Evolutionary conservation across 2,888 invertebrate genomes (phyloP).

Genomic region (Coecobrya sp.): DNA sequence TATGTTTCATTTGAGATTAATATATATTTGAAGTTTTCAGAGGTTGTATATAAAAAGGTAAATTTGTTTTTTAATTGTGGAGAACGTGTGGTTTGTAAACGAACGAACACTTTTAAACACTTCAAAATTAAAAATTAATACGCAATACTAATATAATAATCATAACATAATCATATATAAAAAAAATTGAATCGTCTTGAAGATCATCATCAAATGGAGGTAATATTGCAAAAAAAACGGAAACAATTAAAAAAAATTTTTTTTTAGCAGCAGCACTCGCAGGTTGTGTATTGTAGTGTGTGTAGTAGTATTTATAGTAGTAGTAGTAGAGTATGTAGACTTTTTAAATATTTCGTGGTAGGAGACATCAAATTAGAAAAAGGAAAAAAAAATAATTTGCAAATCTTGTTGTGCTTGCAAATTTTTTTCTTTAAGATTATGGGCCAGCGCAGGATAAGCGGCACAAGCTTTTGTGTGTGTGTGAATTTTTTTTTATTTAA

Average conservation of each 20-base stretch:
- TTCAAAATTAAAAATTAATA: constrained; percentile 72
- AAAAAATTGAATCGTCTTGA: constrained; percentile 80
- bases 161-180: constrained; percentile 65
- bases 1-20: constrained; percentile 69
- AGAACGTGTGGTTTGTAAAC: constrained; percentile 67
- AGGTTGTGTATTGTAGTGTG: constrained; percentile 80
- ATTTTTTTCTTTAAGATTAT: constrained; percentile 78
- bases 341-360: constrained; percentile 77
- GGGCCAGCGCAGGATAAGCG: constrained; percentile 83
- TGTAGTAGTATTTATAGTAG: constrained; percentile 66
- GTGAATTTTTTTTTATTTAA: constrained; percentile 76
- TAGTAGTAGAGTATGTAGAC: constrained; percentile 73
- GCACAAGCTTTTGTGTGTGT: constrained; percentile 82
- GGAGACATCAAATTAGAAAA: constrained; percentile 82
- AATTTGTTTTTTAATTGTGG: constrained; percentile 52
- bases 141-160: no score
- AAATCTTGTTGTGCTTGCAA: constrained; percentile 74
- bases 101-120: constrained; percentile 72
- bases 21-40: constrained; percentile 9
- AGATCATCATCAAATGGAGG: constrained; percentile 77
- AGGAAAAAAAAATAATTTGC: constrained; percentile 76
- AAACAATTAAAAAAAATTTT: constrained; percentile 76
- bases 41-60: constrained; percentile 50
- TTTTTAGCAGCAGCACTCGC: constrained; percentile 83
- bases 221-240: constrained; percentile 77